A percentile compares a stretch with the other conserved stretches of the same genome.
phyloP scores from a whole-genome alignment of 2,113 vertebrate genomes.

The Carassius gibelio region DNA sequence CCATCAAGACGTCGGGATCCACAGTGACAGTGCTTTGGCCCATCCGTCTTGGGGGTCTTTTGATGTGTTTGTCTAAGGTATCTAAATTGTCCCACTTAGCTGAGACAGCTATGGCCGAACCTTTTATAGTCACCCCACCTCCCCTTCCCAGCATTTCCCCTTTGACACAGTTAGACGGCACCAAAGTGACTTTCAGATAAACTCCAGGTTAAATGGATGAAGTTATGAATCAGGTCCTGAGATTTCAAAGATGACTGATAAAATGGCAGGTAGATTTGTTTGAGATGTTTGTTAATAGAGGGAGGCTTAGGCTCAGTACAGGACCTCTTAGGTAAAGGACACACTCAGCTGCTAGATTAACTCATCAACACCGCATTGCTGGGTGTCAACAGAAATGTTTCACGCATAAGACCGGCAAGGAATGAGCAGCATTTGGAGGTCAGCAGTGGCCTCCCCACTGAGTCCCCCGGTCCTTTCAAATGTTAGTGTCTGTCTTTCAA shows the following conservation, averaged over 20 bases:
- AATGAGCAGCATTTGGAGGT: slow-evolving; percentile 84
- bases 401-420: slow-evolving; percentile 77
- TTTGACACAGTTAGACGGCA: background rate
- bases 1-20: slow-evolving; percentile 7
- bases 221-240: background rate
- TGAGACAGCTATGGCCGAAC: slow-evolving; percentile 41
- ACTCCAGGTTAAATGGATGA: background rate
- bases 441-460: slow-evolving; percentile 67
- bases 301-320: background rate
- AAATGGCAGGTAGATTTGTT: background rate
- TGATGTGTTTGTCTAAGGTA: slow-evolving; percentile 53
- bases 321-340: slow-evolving; percentile 73
- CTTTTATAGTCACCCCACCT: slow-evolving; percentile 50
- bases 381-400: slow-evolving; percentile 84
- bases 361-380: slow-evolving; percentile 83
- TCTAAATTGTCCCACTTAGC: slow-evolving; percentile 48
- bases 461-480: slow-evolving; percentile 67
- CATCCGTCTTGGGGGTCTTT: slow-evolving; percentile 25
- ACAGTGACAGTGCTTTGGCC: slow-evolving; percentile 6
- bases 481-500: slow-evolving; percentile 79
- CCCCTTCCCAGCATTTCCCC: slow-evolving; percentile 4
- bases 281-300: background rate
- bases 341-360: slow-evolving; percentile 85
- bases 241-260: background rate
- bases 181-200: background rate